Percentiles rank a stretch among this genome's conserved stretches.
Conservation (phyloP, 2,113 vertebrate species). For the Athene noctua region DNA sequence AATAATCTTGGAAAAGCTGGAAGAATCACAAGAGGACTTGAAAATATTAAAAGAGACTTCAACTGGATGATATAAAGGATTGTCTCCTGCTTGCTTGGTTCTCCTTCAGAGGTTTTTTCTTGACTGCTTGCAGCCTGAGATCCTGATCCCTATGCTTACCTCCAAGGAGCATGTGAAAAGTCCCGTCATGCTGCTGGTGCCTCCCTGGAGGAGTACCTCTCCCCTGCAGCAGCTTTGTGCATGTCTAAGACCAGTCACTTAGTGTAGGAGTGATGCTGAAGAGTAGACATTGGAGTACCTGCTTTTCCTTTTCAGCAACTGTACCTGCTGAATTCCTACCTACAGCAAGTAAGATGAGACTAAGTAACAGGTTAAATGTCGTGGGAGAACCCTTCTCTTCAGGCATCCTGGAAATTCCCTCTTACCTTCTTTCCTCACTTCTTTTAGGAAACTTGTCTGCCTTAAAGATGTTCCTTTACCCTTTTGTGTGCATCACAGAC, state of each 20-base stretch:
- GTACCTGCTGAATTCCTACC: background rate
- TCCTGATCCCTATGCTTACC: rapidly evolving
- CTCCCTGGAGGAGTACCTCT: background rate
- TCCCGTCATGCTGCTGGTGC: background rate
- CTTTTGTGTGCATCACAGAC: background rate
- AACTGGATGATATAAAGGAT: background rate
- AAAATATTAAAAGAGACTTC: background rate
- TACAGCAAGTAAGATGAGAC: background rate
- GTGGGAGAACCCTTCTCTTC: background rate
- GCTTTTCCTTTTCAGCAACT: background rate
- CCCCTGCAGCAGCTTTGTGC: background rate
- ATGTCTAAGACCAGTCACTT: rapidly evolving
- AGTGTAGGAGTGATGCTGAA: rapidly evolving
- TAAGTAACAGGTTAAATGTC: background rate
- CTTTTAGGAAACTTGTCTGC: background rate
- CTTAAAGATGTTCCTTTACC: background rate
- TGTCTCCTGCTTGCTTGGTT: background rate
- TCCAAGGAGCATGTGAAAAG: background rate
- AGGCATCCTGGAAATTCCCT: background rate
- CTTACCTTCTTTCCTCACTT: background rate
- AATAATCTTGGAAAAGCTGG: background rate
- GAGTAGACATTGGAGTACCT: background rate
- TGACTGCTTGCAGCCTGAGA: background rate
- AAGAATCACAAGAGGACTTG: background rate
- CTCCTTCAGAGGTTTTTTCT: background rate